phyloP scores from a whole-genome alignment of 2,797 vertebrate genomes.

The Cygnus olor region DNA sequence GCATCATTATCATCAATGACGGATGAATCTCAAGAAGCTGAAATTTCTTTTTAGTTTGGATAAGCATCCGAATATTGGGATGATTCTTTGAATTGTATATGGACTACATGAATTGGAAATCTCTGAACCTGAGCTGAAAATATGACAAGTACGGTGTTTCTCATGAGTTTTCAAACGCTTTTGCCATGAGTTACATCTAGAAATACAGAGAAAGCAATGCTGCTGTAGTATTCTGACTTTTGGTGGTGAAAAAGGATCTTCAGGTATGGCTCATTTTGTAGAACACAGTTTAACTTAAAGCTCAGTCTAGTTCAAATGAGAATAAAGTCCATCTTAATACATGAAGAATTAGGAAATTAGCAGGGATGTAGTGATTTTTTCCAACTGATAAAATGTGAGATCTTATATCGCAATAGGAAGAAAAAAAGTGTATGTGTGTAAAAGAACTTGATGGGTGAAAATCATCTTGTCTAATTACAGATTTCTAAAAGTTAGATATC shows the following conservation, averaged over 20 bases:
- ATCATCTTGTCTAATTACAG: slow-evolving; percentile 14
- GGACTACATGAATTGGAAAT: neutral
- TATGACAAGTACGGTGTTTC: neutral
- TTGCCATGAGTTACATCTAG: neutral
- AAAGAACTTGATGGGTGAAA: neutral
- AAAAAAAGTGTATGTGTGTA: neutral
- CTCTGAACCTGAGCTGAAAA: neutral
- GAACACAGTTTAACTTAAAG: neutral
- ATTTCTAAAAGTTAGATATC: slow-evolving; percentile 13
- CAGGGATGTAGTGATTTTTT: neutral
- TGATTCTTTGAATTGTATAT: slow-evolving; percentile 7
- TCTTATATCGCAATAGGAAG: neutral
- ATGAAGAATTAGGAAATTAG: neutral
- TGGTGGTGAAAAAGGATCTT: neutral
- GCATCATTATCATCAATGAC: neutral
- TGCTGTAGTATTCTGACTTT: neutral
- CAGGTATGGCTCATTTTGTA: neutral
- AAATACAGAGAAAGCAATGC: neutral
- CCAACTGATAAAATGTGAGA: neutral
- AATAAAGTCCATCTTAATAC: neutral
- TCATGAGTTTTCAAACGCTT: neutral
- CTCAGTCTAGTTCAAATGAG: neutral
- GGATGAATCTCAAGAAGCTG: slow-evolving; percentile 16
- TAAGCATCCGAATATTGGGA: slow-evolving; percentile 17
- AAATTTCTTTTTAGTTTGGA: slow-evolving; percentile 20